Evolutionary conservation across 2,113 vertebrate species (phyloP), one percentile per base, ranked within the genome.

Genomic region (Xenus cinereus): DNA sequence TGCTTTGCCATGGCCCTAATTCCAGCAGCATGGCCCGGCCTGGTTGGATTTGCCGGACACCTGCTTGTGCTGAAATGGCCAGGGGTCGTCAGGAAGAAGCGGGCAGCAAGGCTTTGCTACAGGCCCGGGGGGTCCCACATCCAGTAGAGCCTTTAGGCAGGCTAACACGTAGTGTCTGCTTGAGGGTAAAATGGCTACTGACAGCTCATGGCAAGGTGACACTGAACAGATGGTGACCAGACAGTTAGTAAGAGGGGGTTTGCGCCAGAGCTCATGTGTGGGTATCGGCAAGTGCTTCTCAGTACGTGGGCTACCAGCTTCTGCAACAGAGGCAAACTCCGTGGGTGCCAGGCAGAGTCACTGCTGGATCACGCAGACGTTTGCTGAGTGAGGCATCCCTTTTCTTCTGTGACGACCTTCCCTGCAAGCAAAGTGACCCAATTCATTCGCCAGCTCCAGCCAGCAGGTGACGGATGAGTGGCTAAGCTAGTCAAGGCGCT

Each of bases 1-100:
- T 87, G 95, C 56, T 95, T 84, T 60, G 79, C 84, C 87, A 78
- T 53, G 66, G 77, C 85, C 57, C 57, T 22, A 68, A 77, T 97
- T 95, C 95, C 92, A 97, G 78, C 62, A 91, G 48, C 45, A 67
- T 27, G 5, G 10, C 48, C 33, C 6, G 5, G 43, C 27, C 74
- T 54, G 43, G 21, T 4, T 84, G 85, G 85, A 84, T 86, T 73
- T 86, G 8, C 46, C 80, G 82, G 90, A 53, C 43, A 60, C 17
- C 41, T 54, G 64, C 67, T 80, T 56, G 46, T 41, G 62, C 64
- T 43, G 72, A 80, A 88, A 23, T 23, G 26, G 21, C 46, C 30
- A 26, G 32, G 15, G 18, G 13, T 17, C 10, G 0, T 27, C 27
- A 30, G 50, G 57, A 82, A 39, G 30, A 82, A n/a, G 35, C 5